A percentile compares a stretch with the other conserved stretches of the same genome.
Evolutionary conservation across 2,113 vertebrate genomes (phyloP).

Genomic region (Colius striatus): DNA sequence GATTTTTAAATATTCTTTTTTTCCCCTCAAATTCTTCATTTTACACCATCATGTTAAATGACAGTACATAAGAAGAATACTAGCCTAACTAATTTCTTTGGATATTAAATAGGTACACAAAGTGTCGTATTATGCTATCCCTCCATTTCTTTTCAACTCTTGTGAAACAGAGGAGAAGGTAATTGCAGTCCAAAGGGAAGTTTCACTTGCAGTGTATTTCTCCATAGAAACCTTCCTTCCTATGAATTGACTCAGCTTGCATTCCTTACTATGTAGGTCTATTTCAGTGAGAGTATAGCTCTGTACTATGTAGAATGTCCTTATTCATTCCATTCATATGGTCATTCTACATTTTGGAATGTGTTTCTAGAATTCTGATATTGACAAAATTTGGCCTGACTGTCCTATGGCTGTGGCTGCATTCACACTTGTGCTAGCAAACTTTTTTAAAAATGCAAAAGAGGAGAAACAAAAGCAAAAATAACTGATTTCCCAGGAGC

Average conservation of each 20-base stretch:
- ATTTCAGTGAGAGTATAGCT: not conserved
- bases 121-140: not conserved
- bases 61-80: not conserved
- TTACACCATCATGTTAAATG: not conserved
- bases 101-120: not conserved
- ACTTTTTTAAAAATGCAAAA: not conserved
- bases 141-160: not conserved
- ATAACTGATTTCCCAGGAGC: not conserved
- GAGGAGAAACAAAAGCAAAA: not conserved
- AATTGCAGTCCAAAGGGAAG: not conserved
- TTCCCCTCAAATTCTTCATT: fast-evolving
- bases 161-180: not conserved
- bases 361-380: not conserved
- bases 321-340: fast-evolving
- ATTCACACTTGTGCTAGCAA: not conserved
- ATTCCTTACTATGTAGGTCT: not conserved
- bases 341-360: not conserved
- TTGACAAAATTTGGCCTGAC: not conserved
- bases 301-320: not conserved
- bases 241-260: not conserved
- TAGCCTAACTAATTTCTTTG: not conserved
- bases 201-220: not conserved
- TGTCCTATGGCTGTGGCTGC: not conserved
- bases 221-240: not conserved
- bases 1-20: not conserved